Evolutionary conservation across 2,113 vertebrate species (phyloP).

Genomic region (Oncorhynchus nerka): DNA sequence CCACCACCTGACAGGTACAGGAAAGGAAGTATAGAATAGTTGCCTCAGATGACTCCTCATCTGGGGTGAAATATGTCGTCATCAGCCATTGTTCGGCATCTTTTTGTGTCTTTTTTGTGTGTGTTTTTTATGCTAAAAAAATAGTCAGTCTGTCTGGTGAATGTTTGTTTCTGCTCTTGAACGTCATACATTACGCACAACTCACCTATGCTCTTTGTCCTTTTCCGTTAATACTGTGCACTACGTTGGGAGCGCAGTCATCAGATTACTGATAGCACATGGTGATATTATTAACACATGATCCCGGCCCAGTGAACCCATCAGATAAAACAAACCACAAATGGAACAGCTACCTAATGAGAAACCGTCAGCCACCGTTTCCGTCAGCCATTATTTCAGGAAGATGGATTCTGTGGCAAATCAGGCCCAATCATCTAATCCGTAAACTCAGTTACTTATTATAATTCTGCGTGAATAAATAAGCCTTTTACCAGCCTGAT

Average conservation of each 20-base stretch:
- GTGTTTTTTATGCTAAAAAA: no score
- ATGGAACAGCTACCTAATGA: conserved; percentile 24
- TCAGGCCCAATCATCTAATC: conserved; percentile 32
- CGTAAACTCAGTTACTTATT: conserved; percentile 29
- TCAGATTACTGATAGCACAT: conserved; percentile 22
- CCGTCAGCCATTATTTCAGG: conserved; percentile 10
- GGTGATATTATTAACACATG: background rate
- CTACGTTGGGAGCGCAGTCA: conserved; percentile 32
- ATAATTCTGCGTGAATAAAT: conserved; percentile 43
- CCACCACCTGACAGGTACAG: conserved; percentile 40
- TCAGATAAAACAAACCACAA: conserved; percentile 33
- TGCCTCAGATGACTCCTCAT: conserved; percentile 22
- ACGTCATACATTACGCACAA: background rate
- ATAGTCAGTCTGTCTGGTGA: no score
- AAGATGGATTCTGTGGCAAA: conserved; percentile 31
- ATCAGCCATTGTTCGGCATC: background rate
- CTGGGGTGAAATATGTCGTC: no score
- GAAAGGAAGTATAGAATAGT: conserved; percentile 34
- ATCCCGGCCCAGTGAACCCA: background rate
- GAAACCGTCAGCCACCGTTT: conserved; percentile 17
- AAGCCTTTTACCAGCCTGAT: conserved; percentile 39
- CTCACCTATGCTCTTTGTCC: conserved; percentile 26
- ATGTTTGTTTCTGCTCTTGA: no score
- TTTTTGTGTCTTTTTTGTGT: no score
- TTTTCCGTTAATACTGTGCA: background rate